A percentile compares a stretch with the other conserved stretches of the same genome.
Conservation (phyloP, 2,113 vertebrate genomes). For the Ivindomyrus marchei region DNA sequence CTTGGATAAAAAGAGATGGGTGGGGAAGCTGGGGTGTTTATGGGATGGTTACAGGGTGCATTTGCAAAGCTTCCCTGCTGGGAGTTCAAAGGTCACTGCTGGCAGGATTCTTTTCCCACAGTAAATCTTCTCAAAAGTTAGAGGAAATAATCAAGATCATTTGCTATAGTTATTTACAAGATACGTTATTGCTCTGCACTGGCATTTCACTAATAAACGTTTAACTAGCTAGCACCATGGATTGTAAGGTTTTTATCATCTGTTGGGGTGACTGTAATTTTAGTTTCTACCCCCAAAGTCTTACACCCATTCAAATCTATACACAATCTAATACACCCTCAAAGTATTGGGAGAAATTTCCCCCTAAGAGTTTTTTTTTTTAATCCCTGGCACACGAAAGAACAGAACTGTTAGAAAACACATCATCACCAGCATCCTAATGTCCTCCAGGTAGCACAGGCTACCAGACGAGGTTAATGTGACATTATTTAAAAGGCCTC, state of each 20-base stretch:
- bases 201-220: neutral
- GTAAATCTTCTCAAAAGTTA: slow-evolving; percentile 22
- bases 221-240: neutral
- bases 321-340: neutral
- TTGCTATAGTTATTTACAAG: neutral
- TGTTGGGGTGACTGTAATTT: neutral
- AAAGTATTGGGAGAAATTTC: neutral
- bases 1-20: neutral
- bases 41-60: neutral
- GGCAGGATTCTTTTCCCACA: slow-evolving; percentile 26
- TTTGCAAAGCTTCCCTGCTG: slow-evolving; percentile 20
- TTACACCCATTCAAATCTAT: neutral
- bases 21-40: slow-evolving; percentile 4
- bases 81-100: slow-evolving; percentile 21
- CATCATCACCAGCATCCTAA: neutral
- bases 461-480: neutral
- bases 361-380: neutral
- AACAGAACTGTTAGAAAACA: neutral
- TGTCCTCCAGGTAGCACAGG: neutral
- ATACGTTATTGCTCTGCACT: neutral
- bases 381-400: neutral
- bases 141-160: slow-evolving; percentile 21
- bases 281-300: neutral
- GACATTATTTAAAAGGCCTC: neutral
- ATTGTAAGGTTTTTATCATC: neutral